These are phyloP conservation scores for Nomada goodeniana DNA, from an alignment of 2,888 invertebrate species.

Conservation along the genomic window DNA sequence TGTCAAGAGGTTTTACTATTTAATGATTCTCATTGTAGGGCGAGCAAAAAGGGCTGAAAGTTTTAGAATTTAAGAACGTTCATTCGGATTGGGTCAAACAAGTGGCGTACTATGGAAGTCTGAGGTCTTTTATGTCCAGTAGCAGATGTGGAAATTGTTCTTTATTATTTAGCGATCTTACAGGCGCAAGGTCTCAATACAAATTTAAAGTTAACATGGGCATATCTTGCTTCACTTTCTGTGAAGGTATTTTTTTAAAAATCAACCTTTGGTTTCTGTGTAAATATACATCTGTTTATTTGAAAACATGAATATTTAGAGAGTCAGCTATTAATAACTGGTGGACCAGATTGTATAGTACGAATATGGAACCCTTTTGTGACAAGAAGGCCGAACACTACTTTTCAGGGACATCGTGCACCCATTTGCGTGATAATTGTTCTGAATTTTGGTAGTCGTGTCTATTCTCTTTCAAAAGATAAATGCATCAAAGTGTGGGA, in stretches of 20 bases:
- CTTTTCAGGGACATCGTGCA: slow-evolving; percentile 89
- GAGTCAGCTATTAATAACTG: slow-evolving; percentile 85
- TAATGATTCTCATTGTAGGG: slow-evolving; percentile 78
- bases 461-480: slow-evolving; percentile 91
- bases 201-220: slow-evolving; percentile 86
- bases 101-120: slow-evolving; percentile 88
- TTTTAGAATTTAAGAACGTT: slow-evolving; percentile 86
- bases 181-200: slow-evolving; percentile 86
- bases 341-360: slow-evolving; percentile 91
- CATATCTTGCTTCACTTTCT: slow-evolving; percentile 78
- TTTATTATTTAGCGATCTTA: slow-evolving; percentile 87
- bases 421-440: slow-evolving; percentile 89
- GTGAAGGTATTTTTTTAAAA: slow-evolving; percentile 73
- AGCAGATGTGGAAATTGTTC: slow-evolving; percentile 86
- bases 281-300: background rate
- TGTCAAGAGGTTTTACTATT: background rate
- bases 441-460: slow-evolving; percentile 88
- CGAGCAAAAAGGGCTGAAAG: slow-evolving; percentile 85
- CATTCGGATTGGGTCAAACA: slow-evolving; percentile 90
- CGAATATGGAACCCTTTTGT: slow-evolving; percentile 93
- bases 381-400: slow-evolving; percentile 87
- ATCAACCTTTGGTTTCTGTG: background rate
- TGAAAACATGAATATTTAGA: slow-evolving; percentile 72
- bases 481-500: slow-evolving; percentile 92
- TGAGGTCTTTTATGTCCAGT: slow-evolving; percentile 90